Evolutionary conservation across 1,140 invertebrate genomes (phyloP), one percentile per base, ranked within the genome.

Genomic region (Thalassaphorura encarpata): DNA sequence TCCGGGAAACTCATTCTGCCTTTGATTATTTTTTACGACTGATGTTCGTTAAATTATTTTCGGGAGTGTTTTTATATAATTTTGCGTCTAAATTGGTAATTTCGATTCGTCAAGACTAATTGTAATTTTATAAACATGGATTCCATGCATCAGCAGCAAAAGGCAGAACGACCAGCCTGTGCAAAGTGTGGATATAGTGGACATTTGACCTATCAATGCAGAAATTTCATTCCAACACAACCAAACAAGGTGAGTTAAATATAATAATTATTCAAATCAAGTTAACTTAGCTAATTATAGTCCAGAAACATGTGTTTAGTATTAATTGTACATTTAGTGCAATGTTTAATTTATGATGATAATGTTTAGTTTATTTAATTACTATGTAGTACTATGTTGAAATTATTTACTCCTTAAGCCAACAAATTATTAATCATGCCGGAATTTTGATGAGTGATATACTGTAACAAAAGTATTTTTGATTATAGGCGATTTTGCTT

Each of bases 161-260:
- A 36, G n/a, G 33, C n/a, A 11, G 33, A 36, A 36, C 33, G 33
- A 11, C 33, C 87, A 27, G 87, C 89, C 0, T 94, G 90, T 70
- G 90, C 89, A 70, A 93, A 93, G 70, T 94, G 90, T 75, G 90
- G 90, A 46, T 93, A 93, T 71, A 83, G 88, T 55, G 94, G 94
- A 28, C 94, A 97, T 72, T 77, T 97, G 64, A 96, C 93, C 16
- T 97, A 86, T 73, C 92, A 97, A 71, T 97, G 93, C 71, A 74
- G 91, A 66, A 97, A 97, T 71, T 96, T 97, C 73, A 82, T 97
- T 31, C 90, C 93, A 78, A 82, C 90, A 59, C 84, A 85, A 65
- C 81, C 82, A 3, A 82, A 84, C 63, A 88, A 87, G 50, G 64
- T 61, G 49, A 39, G 33, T 6, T n/a, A 36, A 50, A 40, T 26